Evolutionary conservation across 2,797 vertebrate species (phyloP), one percentile per base, ranked within the genome.

Genomic region (Alouatta caraya): DNA sequence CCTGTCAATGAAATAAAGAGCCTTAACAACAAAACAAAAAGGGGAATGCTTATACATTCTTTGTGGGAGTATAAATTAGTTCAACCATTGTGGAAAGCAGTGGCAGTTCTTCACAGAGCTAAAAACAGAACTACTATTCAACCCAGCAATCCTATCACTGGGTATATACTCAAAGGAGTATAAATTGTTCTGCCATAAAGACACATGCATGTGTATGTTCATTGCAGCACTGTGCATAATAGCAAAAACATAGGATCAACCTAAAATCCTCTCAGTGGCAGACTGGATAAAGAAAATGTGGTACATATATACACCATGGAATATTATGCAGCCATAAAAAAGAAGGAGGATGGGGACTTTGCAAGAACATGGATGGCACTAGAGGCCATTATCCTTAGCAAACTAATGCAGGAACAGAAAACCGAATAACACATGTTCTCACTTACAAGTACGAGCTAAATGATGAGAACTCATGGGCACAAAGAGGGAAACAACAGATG

Each of bases 1-100:
- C 88, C 46, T 61, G 39, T 70, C 81, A 90, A 7, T 57, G 88
- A 96, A 87, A 42, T 86, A 72, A 88, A 94, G n/a, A 92, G 11
- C 44, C 21, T 90, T 89, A 57, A 75, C 46, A 78, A 72, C 46
- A 94, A 44, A 48, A 89, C 22, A 52, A 28, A 59, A 59, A 59
- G 26, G 5, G 57, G 57, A 59, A 59, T 28, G 57, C 57, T 59
- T 59, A 59, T 59, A 13, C 5, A 59, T 59, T 59, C 26, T 28
- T 59, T 26, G 28, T 59, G 57, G 57, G 57, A 13, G 26, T 59
- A 2, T 59, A 59, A 59, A 26, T 67, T n/a, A 67, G 33, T 67
- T 67, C 61, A 67, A 33, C 33, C 15, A n/a, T n/a, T 67, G 33
- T 67, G 33, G 61, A n/a, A 67, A n/a, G 61, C 7, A n/a, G 61